phyloP scores from a whole-genome alignment of 2,113 vertebrate genomes.

The Phylloscopus whistleri region DNA sequence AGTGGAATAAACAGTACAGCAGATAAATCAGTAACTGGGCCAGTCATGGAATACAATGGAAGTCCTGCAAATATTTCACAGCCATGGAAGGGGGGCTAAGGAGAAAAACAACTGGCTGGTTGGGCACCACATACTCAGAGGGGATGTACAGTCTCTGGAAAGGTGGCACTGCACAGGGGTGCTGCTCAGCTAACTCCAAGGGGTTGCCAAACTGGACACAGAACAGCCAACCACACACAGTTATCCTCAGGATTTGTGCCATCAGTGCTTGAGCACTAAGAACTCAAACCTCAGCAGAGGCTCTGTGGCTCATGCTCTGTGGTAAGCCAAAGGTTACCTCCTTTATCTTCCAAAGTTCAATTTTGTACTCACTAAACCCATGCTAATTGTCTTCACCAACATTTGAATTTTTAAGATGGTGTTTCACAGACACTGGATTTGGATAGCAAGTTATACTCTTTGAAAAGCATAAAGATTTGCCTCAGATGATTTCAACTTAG shows the following conservation, averaged over 20 bases:
- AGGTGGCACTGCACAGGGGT: background rate
- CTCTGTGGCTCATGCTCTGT: background rate
- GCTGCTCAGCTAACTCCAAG: background rate
- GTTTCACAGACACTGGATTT: background rate
- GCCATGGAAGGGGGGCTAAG: background rate
- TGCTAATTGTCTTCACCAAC: background rate
- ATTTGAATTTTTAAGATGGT: background rate
- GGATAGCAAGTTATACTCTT: background rate
- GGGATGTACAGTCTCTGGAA: background rate
- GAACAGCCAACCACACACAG: background rate
- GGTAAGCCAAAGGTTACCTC: background rate
- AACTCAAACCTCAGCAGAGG: background rate
- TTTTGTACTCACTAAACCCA: background rate
- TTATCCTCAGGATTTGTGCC: background rate
- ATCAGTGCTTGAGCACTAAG: background rate
- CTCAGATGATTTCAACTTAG: background rate
- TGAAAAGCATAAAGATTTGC: background rate
- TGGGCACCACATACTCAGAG: background rate
- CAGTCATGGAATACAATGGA: background rate
- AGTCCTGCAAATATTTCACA: background rate
- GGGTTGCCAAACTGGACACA: background rate
- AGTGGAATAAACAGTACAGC: constrained; percentile 3
- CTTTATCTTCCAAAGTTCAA: background rate
- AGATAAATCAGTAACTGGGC: background rate
- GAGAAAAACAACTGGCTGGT: background rate